A percentile compares a stretch with the other conserved stretches of the same genome.
Evolutionary conservation across 2,113 vertebrate genomes (phyloP).

Genomic region (Xerus inauris): DNA sequence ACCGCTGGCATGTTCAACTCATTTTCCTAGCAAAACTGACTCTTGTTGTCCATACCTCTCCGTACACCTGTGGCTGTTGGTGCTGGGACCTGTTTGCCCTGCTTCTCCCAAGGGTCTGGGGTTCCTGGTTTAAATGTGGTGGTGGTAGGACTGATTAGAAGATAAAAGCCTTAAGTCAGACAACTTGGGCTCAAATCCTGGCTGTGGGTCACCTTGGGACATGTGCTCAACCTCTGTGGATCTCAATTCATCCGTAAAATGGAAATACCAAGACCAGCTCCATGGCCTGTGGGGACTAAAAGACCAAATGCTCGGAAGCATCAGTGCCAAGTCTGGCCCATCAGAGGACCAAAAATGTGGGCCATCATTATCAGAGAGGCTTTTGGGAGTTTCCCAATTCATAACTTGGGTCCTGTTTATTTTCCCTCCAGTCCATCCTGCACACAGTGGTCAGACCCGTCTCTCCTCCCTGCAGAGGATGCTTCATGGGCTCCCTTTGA

Average conservation of each 20-base stretch:
- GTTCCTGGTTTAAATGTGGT: background rate
- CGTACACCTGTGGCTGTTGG: background rate
- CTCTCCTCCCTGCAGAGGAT: background rate
- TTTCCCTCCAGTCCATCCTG: background rate
- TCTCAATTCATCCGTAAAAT: background rate
- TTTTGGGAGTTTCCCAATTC: background rate
- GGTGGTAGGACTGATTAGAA: background rate
- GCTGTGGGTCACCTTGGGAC: background rate
- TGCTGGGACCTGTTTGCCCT: too few species aligned
- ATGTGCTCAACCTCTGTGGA: background rate
- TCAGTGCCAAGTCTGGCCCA: background rate
- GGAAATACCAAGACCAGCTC: background rate
- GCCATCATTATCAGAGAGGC: background rate
- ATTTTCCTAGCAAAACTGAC: background rate
- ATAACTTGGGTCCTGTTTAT: background rate
- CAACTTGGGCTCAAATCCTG: background rate
- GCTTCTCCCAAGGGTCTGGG: background rate
- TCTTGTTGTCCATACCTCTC: too few species aligned
- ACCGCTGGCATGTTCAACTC: background rate
- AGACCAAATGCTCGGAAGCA: too few species aligned
- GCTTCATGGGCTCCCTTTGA: background rate
- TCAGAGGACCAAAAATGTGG: rapidly evolving
- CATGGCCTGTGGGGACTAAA: background rate
- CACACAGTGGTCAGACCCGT: background rate
- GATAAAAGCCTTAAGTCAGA: background rate